Percentiles rank a stretch among this genome's conserved stretches.
phyloP scores from a whole-genome alignment of 2,113 vertebrate species.

The Dryoscopus gambensis region DNA sequence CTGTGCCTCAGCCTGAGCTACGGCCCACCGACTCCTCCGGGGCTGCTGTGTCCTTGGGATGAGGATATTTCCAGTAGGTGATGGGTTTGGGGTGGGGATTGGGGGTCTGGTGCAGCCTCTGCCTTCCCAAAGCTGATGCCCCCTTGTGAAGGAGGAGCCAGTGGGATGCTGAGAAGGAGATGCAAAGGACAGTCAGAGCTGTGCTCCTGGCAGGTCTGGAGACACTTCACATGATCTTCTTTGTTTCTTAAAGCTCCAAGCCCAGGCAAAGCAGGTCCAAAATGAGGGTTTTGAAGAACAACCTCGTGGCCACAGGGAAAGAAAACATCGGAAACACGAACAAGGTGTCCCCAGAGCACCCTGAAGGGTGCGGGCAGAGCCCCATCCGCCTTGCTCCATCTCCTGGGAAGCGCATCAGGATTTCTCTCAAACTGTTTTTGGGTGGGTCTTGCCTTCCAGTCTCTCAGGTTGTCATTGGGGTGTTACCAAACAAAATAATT shows the following conservation, averaged over 20 bases:
- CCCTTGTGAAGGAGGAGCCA: background rate
- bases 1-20: background rate
- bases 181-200: background rate
- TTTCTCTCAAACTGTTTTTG: background rate
- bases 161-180: background rate
- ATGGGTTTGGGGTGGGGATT: background rate
- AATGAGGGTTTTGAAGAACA: background rate
- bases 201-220: background rate
- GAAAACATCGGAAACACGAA: background rate
- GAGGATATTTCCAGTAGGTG: background rate
- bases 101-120: background rate
- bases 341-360: background rate
- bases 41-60: background rate
- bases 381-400: background rate
- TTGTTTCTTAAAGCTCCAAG: background rate
- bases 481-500: background rate
- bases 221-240: background rate
- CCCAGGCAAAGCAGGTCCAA: background rate
- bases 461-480: background rate
- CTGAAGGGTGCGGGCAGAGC: background rate
- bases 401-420: background rate
- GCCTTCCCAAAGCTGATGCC: background rate
- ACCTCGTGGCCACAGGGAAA: fast-evolving
- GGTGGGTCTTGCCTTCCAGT: background rate
- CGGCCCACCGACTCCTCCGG: background rate